These are phyloP conservation scores for Odontomachus brunneus DNA, from an alignment of 1,140 invertebrate species.

Conservation along the genomic window DNA sequence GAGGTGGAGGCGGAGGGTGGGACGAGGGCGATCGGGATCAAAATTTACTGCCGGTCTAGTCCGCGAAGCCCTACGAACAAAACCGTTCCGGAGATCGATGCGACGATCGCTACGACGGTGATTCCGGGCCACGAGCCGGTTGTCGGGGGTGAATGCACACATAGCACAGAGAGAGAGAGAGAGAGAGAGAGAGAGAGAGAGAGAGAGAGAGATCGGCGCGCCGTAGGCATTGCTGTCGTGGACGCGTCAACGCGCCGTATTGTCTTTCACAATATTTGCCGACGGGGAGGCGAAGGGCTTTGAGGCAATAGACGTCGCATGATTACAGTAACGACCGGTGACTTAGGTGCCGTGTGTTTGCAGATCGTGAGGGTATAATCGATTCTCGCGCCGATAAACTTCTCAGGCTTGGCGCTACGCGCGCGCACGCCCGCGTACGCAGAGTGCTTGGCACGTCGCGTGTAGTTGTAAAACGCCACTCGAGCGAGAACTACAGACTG, in stretches of 20 bases:
- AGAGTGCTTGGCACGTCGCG: no score
- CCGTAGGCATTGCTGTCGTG: slow-evolving; percentile 34
- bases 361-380: slow-evolving; percentile 50
- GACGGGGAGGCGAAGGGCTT: slow-evolving; percentile 7
- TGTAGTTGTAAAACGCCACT: no score
- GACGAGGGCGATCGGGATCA: slow-evolving; percentile 33
- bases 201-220: slow-evolving; percentile 18
- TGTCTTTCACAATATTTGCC: slow-evolving; percentile 60
- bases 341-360: slow-evolving; percentile 48
- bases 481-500: no score
- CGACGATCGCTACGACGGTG: slow-evolving; percentile 49
- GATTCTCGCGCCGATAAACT: slow-evolving; percentile 38
- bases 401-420: not conserved
- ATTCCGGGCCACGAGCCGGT: slow-evolving; percentile 8
- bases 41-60: slow-evolving; percentile 58
- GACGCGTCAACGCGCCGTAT: slow-evolving; percentile 41
- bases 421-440: no score
- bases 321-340: slow-evolving; percentile 48
- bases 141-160: not conserved
- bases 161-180: no score
- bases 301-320: slow-evolving; percentile 46
- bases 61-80: slow-evolving; percentile 36
- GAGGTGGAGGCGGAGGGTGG: not conserved
- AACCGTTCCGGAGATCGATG: slow-evolving; percentile 64
- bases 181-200: no score